Evolutionary conservation across 1,140 invertebrate genomes (phyloP).

Genomic region (Macrotrachela quadricornifera): DNA sequence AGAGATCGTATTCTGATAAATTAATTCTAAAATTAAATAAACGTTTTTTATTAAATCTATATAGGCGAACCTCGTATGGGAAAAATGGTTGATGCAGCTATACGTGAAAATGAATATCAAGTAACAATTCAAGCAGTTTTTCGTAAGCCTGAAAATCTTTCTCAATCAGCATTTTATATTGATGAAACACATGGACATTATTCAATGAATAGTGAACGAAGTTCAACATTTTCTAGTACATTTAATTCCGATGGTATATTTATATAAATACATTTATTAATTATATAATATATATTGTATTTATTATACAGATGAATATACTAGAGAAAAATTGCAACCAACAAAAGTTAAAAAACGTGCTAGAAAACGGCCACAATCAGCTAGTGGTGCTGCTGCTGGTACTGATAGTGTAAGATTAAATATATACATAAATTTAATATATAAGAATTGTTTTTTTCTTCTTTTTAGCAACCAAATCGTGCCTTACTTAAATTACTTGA

Average conservation of each 20-base stretch:
- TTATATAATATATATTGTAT: too few species aligned
- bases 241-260: conserved; percentile 1
- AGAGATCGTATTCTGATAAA: too few species aligned
- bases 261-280: neutral
- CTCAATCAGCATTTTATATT: neutral
- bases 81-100: conserved; percentile 16
- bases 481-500: neutral
- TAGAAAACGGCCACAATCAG: conserved; percentile 19
- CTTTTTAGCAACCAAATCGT: neutral
- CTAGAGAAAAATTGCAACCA: too few species aligned
- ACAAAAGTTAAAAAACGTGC: neutral
- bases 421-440: neutral
- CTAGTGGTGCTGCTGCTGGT: conserved; percentile 13
- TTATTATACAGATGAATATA: too few species aligned
- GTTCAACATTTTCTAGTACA: neutral
- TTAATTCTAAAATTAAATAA: too few species aligned
- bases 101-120: conserved; percentile 1
- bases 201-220: too few species aligned
- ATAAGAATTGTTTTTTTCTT: neutral
- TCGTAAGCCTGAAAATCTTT: neutral
- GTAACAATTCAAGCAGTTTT: conserved; percentile 3
- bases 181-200: too few species aligned
- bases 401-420: conserved; percentile 12
- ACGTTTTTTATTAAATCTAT: too few species aligned
- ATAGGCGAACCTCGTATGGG: neutral